Evolutionary conservation across 2,113 vertebrate genomes (phyloP).

Genomic region (Cynocephalus volans): DNA sequence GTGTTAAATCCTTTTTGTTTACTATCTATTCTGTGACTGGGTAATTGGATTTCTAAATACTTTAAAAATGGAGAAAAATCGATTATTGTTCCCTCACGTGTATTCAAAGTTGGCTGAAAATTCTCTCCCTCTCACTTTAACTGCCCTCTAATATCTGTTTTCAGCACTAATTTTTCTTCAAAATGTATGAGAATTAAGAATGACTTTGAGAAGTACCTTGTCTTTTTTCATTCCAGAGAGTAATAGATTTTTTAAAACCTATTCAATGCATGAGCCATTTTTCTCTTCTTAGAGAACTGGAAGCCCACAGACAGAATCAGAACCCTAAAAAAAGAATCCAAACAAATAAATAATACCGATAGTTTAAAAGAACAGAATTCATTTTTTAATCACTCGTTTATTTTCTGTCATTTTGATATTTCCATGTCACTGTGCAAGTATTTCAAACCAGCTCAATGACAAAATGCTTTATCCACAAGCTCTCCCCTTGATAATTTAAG

Average conservation of each 20-base stretch:
- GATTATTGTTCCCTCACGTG: not conserved
- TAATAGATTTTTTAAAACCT: not conserved
- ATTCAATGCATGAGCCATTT: not conserved
- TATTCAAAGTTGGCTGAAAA: slow-evolving; percentile 41
- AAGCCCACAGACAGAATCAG: not conserved
- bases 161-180: slow-evolving; percentile 58
- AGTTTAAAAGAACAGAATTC: not conserved
- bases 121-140: not conserved
- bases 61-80: slow-evolving; percentile 13
- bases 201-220: slow-evolving; percentile 25
- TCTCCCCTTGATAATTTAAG: not conserved
- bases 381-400: not conserved
- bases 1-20: not conserved
- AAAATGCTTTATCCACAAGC: not conserved
- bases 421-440: not conserved
- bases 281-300: not conserved
- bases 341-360: not conserved
- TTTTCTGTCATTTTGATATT: not conserved
- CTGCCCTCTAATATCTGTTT: not conserved
- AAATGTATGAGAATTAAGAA: not conserved
- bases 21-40: not conserved
- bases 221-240: slow-evolving; percentile 46
- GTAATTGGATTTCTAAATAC: slow-evolving; percentile 25
- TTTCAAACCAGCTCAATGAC: not conserved
- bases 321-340: not conserved